A percentile compares a stretch with the other conserved stretches of the same genome.
Evolutionary conservation across 2,113 vertebrate species (phyloP).

Genomic region (Corapipo altera): DNA sequence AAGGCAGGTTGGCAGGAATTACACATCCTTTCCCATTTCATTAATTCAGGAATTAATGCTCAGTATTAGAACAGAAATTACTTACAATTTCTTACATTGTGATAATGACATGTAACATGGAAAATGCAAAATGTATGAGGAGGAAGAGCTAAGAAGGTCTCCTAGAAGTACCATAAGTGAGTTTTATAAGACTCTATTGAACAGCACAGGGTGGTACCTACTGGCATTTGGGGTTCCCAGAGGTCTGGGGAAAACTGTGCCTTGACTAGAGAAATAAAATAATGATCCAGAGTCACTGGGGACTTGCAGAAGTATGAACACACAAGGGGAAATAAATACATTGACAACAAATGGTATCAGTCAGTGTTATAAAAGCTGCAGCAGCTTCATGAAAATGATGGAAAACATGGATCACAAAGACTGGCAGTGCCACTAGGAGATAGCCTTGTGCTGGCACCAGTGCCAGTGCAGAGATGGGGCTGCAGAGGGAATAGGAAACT

Average conservation of each 20-base stretch:
- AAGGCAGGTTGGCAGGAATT: background rate
- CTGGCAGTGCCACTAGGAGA: background rate
- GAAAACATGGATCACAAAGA: background rate
- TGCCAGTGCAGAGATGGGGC: background rate
- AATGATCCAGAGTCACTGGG: background rate
- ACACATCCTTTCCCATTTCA: background rate
- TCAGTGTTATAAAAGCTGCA: background rate
- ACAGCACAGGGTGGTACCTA: background rate
- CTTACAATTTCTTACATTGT: background rate
- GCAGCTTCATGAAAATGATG: background rate
- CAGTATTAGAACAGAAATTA: background rate
- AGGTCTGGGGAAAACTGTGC: background rate
- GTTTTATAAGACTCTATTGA: background rate
- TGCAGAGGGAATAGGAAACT: background rate
- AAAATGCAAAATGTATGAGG: background rate
- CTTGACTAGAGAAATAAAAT: background rate
- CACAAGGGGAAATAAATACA: background rate
- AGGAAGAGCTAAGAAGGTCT: background rate
- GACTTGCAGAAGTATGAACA: background rate
- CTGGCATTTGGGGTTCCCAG: background rate
- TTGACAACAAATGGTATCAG: background rate
- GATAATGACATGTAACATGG: background rate
- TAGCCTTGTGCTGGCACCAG: background rate
- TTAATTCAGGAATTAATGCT: background rate
- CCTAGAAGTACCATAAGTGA: background rate